Evolutionary conservation across 2,797 vertebrate species (phyloP).

Genomic region (Anguilla pacifica): DNA sequence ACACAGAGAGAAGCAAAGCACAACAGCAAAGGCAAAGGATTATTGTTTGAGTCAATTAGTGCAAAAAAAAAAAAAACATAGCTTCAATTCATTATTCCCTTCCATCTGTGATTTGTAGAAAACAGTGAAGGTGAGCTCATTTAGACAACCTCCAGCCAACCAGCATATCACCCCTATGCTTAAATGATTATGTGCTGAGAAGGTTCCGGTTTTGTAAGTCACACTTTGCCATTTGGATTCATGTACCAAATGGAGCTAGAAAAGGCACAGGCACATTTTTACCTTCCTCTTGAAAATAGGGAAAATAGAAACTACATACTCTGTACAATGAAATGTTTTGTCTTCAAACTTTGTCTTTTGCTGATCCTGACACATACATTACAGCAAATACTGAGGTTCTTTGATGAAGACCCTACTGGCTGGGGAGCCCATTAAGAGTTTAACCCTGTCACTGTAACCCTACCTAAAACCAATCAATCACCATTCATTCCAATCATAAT

Average conservation of each 20-base stretch:
- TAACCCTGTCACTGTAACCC: slow-evolving; percentile 10
- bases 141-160: background rate
- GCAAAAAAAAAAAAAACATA: background rate
- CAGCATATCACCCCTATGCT: background rate
- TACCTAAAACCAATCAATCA: slow-evolving; percentile 6
- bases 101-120: background rate
- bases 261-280: background rate
- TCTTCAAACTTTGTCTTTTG: slow-evolving; percentile 15
- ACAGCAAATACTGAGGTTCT: slow-evolving; percentile 10
- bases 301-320: background rate
- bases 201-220: background rate
- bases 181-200: background rate
- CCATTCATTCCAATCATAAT: background rate
- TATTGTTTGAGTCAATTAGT: background rate
- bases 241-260: background rate
- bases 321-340: slow-evolving; percentile 19
- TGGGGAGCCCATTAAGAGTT: slow-evolving; percentile 25
- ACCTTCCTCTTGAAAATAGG: slow-evolving; percentile 7
- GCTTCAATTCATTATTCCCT: background rate
- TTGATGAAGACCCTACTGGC: slow-evolving; percentile 42
- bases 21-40: background rate
- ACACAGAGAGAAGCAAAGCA: background rate
- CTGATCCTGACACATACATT: slow-evolving; percentile 33
- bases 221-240: background rate
- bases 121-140: background rate